Evolutionary conservation across 2,797 vertebrate species (phyloP).

Genomic region (Chelon auratus): DNA sequence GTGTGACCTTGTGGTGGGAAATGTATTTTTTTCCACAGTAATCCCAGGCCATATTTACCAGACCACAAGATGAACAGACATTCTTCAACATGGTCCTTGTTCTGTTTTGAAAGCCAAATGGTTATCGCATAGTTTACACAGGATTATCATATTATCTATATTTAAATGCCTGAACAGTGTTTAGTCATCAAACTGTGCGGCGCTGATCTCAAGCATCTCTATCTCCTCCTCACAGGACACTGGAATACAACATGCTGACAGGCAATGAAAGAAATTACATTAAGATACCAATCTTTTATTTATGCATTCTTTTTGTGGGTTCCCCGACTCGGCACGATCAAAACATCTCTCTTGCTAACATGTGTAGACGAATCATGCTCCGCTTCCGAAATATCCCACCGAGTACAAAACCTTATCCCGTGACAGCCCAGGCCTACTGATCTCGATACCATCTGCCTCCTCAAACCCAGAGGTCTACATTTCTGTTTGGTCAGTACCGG

Average conservation of each 20-base stretch:
- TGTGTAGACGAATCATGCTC: constrained; percentile 28
- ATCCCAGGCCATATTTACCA: constrained; percentile 24
- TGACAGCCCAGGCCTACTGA: constrained; percentile 29
- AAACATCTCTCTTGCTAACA: constrained; percentile 30
- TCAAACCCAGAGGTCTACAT: constrained; percentile 32
- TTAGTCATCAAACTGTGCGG: constrained; percentile 10
- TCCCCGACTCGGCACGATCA: constrained; percentile 26
- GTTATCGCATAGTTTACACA: constrained; percentile 23
- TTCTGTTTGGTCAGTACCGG: constrained; percentile 30
- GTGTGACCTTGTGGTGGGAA: constrained; percentile 8
- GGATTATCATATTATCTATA: constrained; percentile 16
- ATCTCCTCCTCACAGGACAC: neutral
- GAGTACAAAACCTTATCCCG: constrained; percentile 12
- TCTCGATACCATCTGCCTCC: constrained; percentile 46
- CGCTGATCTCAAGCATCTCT: neutral
- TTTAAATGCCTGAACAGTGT: neutral
- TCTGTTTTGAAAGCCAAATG: constrained; percentile 6
- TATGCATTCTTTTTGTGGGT: constrained; percentile 14
- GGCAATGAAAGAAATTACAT: constrained; percentile 7
- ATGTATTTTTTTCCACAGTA: neutral
- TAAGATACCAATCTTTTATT: constrained; percentile 22
- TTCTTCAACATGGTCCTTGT: neutral
- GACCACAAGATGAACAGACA: neutral
- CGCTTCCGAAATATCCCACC: constrained; percentile 20
- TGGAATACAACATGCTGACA: constrained; percentile 28